Percentiles rank a stretch among this genome's conserved stretches.
Evolutionary conservation across 2,888 invertebrate genomes (phyloP).

Genomic region (Nasonovia ribisnigri): DNA sequence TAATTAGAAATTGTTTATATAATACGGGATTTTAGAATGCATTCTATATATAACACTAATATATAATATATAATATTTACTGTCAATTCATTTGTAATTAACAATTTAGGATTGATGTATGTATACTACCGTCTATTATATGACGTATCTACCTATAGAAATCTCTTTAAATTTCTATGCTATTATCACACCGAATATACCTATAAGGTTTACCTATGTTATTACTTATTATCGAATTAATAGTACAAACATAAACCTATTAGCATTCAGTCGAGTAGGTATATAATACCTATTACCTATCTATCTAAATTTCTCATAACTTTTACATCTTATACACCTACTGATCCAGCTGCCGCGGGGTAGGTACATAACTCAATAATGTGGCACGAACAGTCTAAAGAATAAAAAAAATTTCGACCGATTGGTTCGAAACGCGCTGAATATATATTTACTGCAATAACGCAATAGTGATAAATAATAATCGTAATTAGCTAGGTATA

Average conservation of each 20-base stretch:
- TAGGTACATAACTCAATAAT: neutral
- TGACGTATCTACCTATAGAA: neutral
- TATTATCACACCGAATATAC: too few relatives aligned
- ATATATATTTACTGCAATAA: neutral
- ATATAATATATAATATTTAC: neutral
- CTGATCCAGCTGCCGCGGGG: neutral
- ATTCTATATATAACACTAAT: neutral
- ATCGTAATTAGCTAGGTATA: neutral
- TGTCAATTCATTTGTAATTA: neutral
- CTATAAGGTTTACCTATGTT: neutral
- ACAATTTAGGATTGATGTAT: neutral
- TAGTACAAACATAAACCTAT: neutral
- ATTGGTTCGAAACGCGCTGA: neutral
- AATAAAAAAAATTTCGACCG: neutral
- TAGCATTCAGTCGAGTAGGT: too few relatives aligned
- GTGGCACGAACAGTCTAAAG: neutral
- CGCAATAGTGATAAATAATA: neutral
- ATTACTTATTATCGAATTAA: neutral
- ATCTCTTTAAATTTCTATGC: neutral
- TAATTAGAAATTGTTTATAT: constrained; percentile 29
- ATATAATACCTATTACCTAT: neutral
- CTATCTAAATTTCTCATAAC: neutral
- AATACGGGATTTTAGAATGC: neutral
- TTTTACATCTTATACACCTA: neutral
- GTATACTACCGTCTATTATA: neutral